These are phyloP conservation scores for Plodia interpunctella DNA, from an alignment of 1,140 invertebrate genomes.

Conservation along the genomic window DNA sequence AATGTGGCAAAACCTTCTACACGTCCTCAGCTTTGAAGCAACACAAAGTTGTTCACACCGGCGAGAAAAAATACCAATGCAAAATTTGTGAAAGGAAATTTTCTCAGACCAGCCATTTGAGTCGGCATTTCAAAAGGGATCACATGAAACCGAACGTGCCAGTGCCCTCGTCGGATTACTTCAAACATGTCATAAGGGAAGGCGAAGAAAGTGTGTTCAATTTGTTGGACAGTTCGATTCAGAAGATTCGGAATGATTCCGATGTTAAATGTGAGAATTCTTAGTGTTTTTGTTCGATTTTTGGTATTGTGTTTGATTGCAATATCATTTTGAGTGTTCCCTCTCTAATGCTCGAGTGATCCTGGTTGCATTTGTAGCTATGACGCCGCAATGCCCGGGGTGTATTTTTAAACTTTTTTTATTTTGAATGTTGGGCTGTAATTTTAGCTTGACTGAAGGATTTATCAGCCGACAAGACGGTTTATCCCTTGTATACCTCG, in stretches of 20 bases:
- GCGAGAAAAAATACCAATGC: constrained; percentile 65
- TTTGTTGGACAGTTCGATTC: constrained; percentile 14
- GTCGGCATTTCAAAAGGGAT: constrained; percentile 59
- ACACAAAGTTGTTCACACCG: constrained; percentile 60
- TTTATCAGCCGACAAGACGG: no score
- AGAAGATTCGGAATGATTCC: constrained; percentile 1
- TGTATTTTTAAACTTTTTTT: no score
- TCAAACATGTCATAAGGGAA: constrained; percentile 45
- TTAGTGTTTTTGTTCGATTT: constrained; percentile 19
- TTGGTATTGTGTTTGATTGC: no score
- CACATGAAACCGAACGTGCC: constrained; percentile 56
- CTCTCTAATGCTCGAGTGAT: no score
- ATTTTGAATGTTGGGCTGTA: no score
- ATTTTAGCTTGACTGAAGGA: no score
- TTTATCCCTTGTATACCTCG: no score
- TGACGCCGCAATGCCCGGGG: no score
- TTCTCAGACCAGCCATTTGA: constrained; percentile 62
- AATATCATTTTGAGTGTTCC: no score
- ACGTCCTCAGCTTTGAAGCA: constrained; percentile 64
- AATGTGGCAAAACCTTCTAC: constrained; percentile 68
- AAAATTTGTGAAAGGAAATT: constrained; percentile 66
- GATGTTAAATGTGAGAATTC: constrained; percentile 49
- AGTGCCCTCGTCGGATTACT: constrained; percentile 46
- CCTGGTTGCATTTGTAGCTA: no score
- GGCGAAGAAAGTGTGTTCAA: constrained; percentile 27